Evolutionary conservation across 2,797 vertebrate genomes (phyloP).

Genomic region (Aplochiton taeniatus): DNA sequence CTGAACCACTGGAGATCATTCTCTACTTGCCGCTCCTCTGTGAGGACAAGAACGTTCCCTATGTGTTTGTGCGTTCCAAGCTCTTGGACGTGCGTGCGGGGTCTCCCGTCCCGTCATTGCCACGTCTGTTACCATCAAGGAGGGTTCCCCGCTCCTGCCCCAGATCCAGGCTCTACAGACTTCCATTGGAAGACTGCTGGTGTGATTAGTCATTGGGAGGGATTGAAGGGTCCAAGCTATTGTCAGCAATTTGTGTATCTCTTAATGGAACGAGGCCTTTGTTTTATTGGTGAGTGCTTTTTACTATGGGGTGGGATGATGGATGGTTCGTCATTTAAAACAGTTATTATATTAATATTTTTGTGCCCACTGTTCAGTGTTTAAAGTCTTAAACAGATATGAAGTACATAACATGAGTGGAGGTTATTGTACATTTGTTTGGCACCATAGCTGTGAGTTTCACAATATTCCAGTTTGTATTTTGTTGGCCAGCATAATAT

Average conservation of each 20-base stretch:
- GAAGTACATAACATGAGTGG: too few relatives aligned
- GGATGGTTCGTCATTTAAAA: too few relatives aligned
- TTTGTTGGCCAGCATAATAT: too few relatives aligned
- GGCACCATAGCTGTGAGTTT: too few relatives aligned
- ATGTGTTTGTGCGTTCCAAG: conserved; percentile 96
- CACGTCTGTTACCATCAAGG: conserved; percentile 96
- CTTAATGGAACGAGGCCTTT: background rate
- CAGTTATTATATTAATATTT: too few relatives aligned
- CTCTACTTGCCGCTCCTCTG: conserved; percentile 93
- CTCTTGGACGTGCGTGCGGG: conserved; percentile 90
- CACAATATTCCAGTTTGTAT: background rate
- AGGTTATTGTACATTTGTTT: too few relatives aligned
- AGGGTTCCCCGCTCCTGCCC: conserved; percentile 94
- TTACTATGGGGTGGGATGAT: background rate
- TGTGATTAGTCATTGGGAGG: conserved; percentile 66
- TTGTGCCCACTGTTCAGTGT: too few relatives aligned
- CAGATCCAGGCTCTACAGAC: conserved; percentile 96
- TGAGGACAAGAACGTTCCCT: conserved; percentile 96
- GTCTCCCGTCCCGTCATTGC: conserved; percentile 95
- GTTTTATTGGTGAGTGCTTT: background rate
- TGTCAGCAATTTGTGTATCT: background rate
- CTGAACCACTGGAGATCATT: conserved; percentile 96
- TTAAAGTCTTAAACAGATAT: too few relatives aligned
- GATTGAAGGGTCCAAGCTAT: background rate
- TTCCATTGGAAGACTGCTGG: conserved; percentile 94